A percentile compares a stretch with the other conserved stretches of the same genome.
These are phyloP conservation scores for Lycocorax pyrrhopterus DNA, from an alignment of 2,113 vertebrate species.

Conservation along the genomic window DNA sequence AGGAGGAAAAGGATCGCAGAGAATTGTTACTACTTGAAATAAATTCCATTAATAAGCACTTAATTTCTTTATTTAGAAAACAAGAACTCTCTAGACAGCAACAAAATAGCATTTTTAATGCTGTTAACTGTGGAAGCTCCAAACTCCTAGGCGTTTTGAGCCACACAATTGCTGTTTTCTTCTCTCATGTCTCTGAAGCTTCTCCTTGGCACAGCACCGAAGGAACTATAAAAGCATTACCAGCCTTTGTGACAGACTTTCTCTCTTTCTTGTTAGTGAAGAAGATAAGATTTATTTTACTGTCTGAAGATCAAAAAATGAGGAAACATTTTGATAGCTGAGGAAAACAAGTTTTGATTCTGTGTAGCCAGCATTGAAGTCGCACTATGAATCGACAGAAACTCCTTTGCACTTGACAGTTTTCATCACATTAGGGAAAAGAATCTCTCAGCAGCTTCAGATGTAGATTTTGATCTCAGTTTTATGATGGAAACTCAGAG, in stretches of 20 bases:
- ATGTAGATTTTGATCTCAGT: conserved; percentile 24
- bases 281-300: conserved; percentile 15
- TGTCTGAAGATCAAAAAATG: conserved; percentile 30
- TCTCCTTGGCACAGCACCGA: not conserved
- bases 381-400: not conserved
- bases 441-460: not conserved
- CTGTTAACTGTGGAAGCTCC: not conserved
- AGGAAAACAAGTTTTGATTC: conserved; percentile 20
- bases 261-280: not conserved
- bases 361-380: not conserved
- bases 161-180: not conserved
- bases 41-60: not conserved
- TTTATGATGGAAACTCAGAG: not conserved
- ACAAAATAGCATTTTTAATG: not conserved
- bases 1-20: not conserved
- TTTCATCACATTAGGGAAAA: conserved; percentile 25
- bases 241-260: not conserved
- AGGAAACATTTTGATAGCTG: conserved; percentile 30
- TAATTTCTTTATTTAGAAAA: not conserved
- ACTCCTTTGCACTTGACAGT: conserved; percentile 28
- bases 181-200: not conserved
- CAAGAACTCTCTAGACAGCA: not conserved
- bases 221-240: not conserved
- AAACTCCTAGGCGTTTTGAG: not conserved
- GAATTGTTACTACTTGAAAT: not conserved